A percentile compares a stretch with the other conserved stretches of the same genome.
Conservation (phyloP, 2,797 vertebrate species). For the Mus minutoides region DNA sequence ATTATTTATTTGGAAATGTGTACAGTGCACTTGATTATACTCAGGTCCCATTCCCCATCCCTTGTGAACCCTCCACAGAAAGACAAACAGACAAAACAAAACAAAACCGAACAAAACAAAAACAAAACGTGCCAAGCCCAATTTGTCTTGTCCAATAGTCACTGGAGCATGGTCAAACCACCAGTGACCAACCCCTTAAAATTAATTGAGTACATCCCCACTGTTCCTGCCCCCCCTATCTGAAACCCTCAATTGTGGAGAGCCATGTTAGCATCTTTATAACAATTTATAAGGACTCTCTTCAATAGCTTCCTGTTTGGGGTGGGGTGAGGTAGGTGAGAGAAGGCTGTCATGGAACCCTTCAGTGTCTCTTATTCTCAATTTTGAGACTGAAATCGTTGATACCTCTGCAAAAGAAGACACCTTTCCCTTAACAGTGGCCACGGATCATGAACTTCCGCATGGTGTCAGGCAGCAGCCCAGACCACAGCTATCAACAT, state of each 20-base stretch:
- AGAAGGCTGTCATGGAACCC: neutral
- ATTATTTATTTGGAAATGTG: neutral
- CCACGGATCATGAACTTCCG: neutral
- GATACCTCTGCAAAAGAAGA: neutral
- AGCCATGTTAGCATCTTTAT: neutral
- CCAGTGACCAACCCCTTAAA: neutral
- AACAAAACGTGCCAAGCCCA: neutral
- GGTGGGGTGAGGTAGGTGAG: neutral
- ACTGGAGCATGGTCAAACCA: neutral
- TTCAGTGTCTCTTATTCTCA: neutral
- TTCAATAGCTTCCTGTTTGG: neutral
- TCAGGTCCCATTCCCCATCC: neutral
- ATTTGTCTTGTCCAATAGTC: neutral
- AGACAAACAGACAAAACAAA: neutral
- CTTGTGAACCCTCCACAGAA: neutral
- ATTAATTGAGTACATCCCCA: neutral
- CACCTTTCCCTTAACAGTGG: neutral
- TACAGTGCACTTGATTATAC: neutral
- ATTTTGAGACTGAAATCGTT: neutral
- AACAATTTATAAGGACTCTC: neutral
- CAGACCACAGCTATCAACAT: neutral
- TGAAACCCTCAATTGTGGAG: neutral
- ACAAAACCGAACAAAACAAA: neutral
- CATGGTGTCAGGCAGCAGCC: neutral
- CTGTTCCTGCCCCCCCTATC: neutral